Evolutionary conservation across 2,888 invertebrate species (phyloP), one percentile per base, ranked within the genome.

Genomic region (Trissolcus brochymenae): DNA sequence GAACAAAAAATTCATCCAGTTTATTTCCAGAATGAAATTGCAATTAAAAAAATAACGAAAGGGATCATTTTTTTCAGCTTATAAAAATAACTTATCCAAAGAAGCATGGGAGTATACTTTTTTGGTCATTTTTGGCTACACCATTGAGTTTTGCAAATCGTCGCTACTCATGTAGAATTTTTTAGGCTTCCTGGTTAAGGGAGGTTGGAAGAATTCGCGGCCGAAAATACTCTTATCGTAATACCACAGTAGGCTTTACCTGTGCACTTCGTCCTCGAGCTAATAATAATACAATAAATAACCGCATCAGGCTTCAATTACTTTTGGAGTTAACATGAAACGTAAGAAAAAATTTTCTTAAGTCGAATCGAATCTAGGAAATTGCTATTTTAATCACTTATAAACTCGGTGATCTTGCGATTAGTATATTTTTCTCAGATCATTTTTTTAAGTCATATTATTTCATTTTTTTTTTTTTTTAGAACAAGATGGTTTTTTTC

Each of bases 221-320:
- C 55, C 66, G 71, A 74, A 78, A 78, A 74, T 78, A 78, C 78
- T 78, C 78, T 78, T 78, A 78, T 56, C 73, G 73, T 78, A 78
- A 78, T 78, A 70, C 78, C 73, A 61, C 73, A 78, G 78, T 65
- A 66, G 66, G 73, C 60, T 78, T 73, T 73, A 61, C 19, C 54
- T 25, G 17, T 14, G 19, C 73, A 43, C 68, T 77, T 77, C 70
- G 59, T 65, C 43, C 41, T 25, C 35, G 29, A 19, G 46, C 43
- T 74, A 68, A 74, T 75, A 75, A 75, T 68, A 61, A 66, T 76
- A 57, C 56, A 57, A 66, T 71, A 76, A 70, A 71, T 71, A 71
- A 43, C 59, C 40, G 16, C 50, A n/a, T n/a, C n/a, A 14, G 68
- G 60, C 64, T 75, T 70, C 64, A 59, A 61, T 60, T 51, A 60